A percentile compares a stretch with the other conserved stretches of the same genome.
Conservation (phyloP, 2,797 vertebrate species). For the Benthosema pterotum region DNA sequence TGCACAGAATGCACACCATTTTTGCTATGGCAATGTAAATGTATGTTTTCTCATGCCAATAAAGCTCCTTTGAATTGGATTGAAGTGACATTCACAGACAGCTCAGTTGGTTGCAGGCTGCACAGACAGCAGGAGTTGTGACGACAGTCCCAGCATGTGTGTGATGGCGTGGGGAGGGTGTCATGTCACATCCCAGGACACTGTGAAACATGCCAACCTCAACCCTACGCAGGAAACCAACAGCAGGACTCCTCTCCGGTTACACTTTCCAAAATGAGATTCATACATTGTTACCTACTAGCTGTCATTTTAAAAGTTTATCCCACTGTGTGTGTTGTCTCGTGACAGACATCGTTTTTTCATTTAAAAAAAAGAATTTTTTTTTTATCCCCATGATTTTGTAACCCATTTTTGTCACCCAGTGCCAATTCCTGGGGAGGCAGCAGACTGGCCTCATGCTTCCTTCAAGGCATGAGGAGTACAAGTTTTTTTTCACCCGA, state of each 20-base stretch:
- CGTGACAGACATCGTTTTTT: too few relatives aligned
- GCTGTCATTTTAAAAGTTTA: background rate
- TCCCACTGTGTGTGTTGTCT: background rate
- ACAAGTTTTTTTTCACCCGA: too few relatives aligned
- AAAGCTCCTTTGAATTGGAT: too few relatives aligned
- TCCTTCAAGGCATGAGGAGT: too few relatives aligned
- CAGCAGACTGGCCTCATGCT: too few relatives aligned
- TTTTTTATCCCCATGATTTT: too few relatives aligned
- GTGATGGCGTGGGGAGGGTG: conserved; percentile 6
- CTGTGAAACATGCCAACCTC: conserved; percentile 31
- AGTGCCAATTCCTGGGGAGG: too few relatives aligned
- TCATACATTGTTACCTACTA: conserved; percentile 31
- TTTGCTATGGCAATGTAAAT: too few relatives aligned
- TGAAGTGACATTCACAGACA: background rate
- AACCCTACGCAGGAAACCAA: conserved; percentile 22
- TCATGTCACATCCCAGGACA: conserved; percentile 21
- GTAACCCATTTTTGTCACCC: too few relatives aligned
- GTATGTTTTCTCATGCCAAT: too few relatives aligned
- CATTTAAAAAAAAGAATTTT: too few relatives aligned
- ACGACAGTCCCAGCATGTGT: background rate
- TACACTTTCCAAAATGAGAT: conserved; percentile 52
- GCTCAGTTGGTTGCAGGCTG: conserved; percentile 15
- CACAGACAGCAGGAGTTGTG: conserved; percentile 14
- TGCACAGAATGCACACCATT: too few relatives aligned
- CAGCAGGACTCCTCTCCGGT: conserved; percentile 32